Evolutionary conservation across 2,888 invertebrate genomes (phyloP), one percentile per base, ranked within the genome.

Genomic region (Euplagia quadripunctaria): DNA sequence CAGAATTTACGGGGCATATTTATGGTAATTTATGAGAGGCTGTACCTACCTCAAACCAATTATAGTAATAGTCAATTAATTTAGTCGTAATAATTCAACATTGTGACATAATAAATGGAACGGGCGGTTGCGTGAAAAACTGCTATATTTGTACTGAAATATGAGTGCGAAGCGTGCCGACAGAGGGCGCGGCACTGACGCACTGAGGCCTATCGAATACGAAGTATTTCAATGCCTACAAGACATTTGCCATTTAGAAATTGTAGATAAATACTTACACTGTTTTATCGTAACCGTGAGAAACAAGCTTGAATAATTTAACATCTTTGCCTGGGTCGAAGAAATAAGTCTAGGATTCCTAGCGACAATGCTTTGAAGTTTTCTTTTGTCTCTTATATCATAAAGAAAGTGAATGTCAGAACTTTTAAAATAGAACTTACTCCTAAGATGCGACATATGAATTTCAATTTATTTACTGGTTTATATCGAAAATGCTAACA

Each of bases 101-200:
- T 14, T 17, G 71, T 76, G 83, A 72, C 68, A 77, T 79, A 82
- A 83, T 83, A 70, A 79, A 79, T 69, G 72, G 76, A 74, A 69
- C 31, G 68, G 63, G 49, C 14, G 69, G 76, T 82, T 75, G 85
- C 85, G 84, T 85, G 85, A 76, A 85, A 78, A 75, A 70, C 51
- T 61, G 79, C 78, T 74, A 82, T 85, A 79, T 79, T 69, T 83
- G 74, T 64, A 67, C 46, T 78, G 78, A 81, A 82, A 79, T 80
- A 81, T 83, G 71, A 77, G 71, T 65, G 73, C 74, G 69, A 68
- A 61, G 52, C 61, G 67, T 49, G 58, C 70, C 64, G 52, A 55
- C 11, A 68, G 77, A 80, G 77, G 85, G 85, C 77, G 85, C 79
- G 85, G 78, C 71, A 42, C 42, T 82, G 82, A 83, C 84, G 79